These are phyloP conservation scores for Alloscopus bannaensis DNA, from an alignment of 2,888 invertebrate species.

Conservation along the genomic window DNA sequence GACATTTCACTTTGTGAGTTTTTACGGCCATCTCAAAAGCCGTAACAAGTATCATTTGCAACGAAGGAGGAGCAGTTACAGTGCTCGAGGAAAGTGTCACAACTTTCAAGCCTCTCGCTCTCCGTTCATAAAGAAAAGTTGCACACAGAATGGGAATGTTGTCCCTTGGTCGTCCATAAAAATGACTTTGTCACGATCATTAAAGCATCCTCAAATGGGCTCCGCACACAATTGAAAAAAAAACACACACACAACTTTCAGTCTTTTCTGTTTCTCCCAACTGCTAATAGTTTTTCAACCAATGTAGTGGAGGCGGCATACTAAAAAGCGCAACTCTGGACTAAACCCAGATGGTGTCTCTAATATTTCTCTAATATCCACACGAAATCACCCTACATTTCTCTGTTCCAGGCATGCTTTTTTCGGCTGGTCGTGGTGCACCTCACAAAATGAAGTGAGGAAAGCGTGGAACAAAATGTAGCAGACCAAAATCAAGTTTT, in stretches of 20 bases:
- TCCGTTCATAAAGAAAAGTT: constrained; percentile 45
- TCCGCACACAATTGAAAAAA: constrained; percentile 47
- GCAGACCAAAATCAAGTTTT: too few species aligned
- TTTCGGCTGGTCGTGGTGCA: too few species aligned
- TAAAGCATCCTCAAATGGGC: constrained; percentile 47
- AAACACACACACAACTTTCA: constrained; percentile 33
- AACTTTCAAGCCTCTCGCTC: constrained; percentile 35
- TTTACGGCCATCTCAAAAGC: constrained; percentile 47
- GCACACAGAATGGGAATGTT: constrained; percentile 19
- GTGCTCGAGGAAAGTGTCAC: constrained; percentile 44
- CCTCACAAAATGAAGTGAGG: too few species aligned
- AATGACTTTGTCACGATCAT: constrained; percentile 53
- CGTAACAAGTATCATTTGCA: constrained; percentile 58
- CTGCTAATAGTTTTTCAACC: not conserved
- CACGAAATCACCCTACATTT: too few species aligned
- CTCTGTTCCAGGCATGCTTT: too few species aligned
- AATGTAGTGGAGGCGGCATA: too few species aligned
- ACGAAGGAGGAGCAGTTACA: constrained; percentile 19
- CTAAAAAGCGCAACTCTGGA: too few species aligned
- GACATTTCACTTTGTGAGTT: constrained; percentile 47
- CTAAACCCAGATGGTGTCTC: too few species aligned
- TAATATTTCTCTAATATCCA: too few species aligned
- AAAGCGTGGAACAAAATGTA: too few species aligned
- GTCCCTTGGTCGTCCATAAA: constrained; percentile 29
- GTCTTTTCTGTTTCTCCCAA: constrained; percentile 24